Conservation (phyloP, 2,888 invertebrate genomes). For the Eupeodes latifasciatus region DNA sequence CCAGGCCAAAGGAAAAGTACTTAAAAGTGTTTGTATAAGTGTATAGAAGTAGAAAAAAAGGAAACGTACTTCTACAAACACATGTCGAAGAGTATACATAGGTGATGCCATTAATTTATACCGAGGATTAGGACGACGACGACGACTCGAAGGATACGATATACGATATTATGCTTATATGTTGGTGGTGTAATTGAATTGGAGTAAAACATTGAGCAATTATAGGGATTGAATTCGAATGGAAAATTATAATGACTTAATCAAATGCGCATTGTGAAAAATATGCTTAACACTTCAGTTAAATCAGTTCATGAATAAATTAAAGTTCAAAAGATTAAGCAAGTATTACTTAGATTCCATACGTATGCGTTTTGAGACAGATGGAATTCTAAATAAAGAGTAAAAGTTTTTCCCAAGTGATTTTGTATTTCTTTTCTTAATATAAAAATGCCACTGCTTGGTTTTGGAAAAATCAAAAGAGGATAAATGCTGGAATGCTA, state of each 20-base stretch:
- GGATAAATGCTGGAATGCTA: too few species aligned
- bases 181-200: conserved; percentile 5
- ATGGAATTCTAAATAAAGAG: too few species aligned
- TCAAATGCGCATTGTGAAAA: conserved; percentile 24
- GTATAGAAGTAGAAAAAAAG: not conserved
- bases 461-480: too few species aligned
- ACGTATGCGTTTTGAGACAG: too few species aligned
- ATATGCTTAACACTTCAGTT: conserved; percentile 28
- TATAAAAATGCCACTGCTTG: too few species aligned
- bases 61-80: not conserved
- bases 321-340: conserved; percentile 12
- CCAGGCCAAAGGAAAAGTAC: not conserved
- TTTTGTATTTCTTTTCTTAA: too few species aligned
- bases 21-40: not conserved
- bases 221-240: conserved; percentile 16
- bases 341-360: too few species aligned
- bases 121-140: not conserved
- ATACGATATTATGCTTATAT: not conserved
- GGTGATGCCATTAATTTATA: conserved; percentile 12
- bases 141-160: not conserved
- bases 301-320: conserved; percentile 18
- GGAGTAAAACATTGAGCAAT: conserved; percentile 15
- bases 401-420: too few species aligned
- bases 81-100: too few species aligned
- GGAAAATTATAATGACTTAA: conserved; percentile 30